Percentiles rank a stretch among this genome's conserved stretches.
Conservation (phyloP, 1,140 invertebrate genomes). For the Penaeus japonicus region DNA sequence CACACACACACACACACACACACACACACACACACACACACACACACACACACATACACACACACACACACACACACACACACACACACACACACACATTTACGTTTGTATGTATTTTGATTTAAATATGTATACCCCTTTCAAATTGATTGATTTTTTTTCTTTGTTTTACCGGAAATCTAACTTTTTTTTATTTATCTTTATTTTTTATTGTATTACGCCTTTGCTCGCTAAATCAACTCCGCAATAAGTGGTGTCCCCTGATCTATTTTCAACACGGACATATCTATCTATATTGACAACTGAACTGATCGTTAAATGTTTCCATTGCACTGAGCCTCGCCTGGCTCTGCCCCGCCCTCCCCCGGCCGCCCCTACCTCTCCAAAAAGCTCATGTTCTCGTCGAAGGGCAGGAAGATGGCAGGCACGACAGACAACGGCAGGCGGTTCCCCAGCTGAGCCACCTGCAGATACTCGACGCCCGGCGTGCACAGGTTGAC, state of each 20-base stretch:
- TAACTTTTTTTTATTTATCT: too few species aligned
- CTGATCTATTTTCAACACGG: too few species aligned
- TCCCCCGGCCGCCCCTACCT: constrained; percentile 65
- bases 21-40: not conserved
- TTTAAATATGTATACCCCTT: too few species aligned
- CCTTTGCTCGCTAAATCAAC: too few species aligned
- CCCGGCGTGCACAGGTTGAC: constrained; percentile 49
- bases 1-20: not conserved
- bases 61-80: not conserved
- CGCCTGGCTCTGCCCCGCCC: too few species aligned
- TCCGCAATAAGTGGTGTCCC: too few species aligned
- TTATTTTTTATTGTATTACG: too few species aligned
- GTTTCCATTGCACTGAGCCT: too few species aligned
- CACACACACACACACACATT: not conserved
- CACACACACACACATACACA: not conserved
- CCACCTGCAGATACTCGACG: constrained; percentile 7
- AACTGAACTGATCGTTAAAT: too few species aligned
- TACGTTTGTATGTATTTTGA: not conserved
- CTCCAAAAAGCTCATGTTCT: constrained; percentile 71
- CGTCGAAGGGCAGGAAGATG: constrained; percentile 67
- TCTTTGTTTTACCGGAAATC: too few species aligned
- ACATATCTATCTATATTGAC: too few species aligned
- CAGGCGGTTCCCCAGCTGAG: constrained; percentile 59
- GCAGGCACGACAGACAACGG: constrained; percentile 71
- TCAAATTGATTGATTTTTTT: too few species aligned